phyloP scores from a whole-genome alignment of 2,113 vertebrate species.

The Excalfactoria chinensis region DNA sequence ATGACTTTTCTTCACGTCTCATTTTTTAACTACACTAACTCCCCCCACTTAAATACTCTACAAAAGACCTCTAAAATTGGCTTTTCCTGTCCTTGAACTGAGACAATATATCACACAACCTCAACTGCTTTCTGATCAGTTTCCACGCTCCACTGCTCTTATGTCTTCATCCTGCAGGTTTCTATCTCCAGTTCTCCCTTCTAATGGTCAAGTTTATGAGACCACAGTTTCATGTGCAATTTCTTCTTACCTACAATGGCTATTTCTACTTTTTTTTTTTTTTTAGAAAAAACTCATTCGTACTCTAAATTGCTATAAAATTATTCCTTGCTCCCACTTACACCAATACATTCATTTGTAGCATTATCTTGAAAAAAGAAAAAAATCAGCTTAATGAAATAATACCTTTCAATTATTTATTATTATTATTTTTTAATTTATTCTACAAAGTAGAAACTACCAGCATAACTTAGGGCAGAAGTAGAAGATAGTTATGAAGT shows the following conservation, averaged over 20 bases:
- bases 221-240: not conserved
- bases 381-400: not conserved
- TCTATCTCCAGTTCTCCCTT: not conserved
- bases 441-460: not conserved
- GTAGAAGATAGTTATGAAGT: not conserved
- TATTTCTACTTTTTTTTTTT: not conserved
- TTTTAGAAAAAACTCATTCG: not conserved
- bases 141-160: not conserved
- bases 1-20: not conserved
- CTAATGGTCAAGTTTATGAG: not conserved
- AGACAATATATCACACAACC: not conserved
- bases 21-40: not conserved
- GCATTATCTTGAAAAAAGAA: not conserved
- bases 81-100: not conserved
- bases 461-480: not conserved
- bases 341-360: not conserved
- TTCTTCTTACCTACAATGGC: not conserved
- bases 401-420: accelerated
- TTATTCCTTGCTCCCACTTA: not conserved
- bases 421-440: not conserved
- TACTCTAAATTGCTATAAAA: not conserved
- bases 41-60: not conserved
- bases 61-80: not conserved
- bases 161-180: not conserved
- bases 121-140: not conserved